Base-by-base conservation (phyloP, 2,113 vertebrate genomes). In the Perccottus glenii region DNA sequence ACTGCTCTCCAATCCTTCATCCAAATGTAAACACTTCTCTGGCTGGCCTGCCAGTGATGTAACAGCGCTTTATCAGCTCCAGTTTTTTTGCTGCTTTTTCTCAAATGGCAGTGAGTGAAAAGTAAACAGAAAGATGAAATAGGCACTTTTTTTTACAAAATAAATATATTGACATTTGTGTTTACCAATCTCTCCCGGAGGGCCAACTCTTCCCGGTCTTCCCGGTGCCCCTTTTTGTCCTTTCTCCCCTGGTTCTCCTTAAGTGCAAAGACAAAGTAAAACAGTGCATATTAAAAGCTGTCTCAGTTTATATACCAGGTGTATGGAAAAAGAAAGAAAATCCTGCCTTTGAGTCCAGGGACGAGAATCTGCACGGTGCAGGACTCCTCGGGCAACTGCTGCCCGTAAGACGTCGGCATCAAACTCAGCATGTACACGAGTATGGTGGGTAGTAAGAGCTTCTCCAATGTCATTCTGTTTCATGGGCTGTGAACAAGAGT, bases 321-420 rank as follows among this genome's bases (percentile, higher is more conserved):
- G 9, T 12, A 4, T 15, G 19, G 2, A 52, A 49, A 2, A 9
- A 19, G 16, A 14, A 43, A 43, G 1, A 19, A 43, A 43, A 40
- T 19, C 56, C 6, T 96, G 94, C 96, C 97, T 98, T 99, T 98
- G 75, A 99, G 95, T 86, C 97, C 97, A 0, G 97, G 97, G 70
- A 99, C 94, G 14, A 99, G 95, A 80, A 99, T 96, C 82, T 99
- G 97, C 86, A 99, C 91, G 6, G 95, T 96, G 88, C 97, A 99
- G 75, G 95, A 87, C 4, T 99, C 97, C 1, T 98, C 97, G 63
- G 91, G 70, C 40, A 94, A 86, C 46, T 93, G 94, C 86, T 98
- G 95, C 88, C 94, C 87, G 79, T 85, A 58, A 46, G 87, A 93
- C 73, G 90, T 89, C 51, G 84, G 85, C 78, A 94, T 86, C 80